Conservation (phyloP, 2,797 vertebrate genomes). For the Sylvia borin region DNA sequence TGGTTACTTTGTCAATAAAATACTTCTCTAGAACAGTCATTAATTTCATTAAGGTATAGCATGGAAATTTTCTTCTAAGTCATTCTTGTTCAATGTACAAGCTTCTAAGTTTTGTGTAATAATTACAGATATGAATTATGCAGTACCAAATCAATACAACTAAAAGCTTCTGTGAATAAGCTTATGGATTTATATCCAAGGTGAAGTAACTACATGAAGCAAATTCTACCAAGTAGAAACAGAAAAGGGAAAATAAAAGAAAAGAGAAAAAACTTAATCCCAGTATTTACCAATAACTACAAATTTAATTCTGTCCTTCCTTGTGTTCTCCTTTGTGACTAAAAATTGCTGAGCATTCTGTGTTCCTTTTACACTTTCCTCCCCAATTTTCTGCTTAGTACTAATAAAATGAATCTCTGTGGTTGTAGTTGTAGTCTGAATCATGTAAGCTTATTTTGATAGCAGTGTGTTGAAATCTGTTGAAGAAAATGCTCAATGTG, state of each 20-base stretch:
- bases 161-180: neutral
- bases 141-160: neutral
- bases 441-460: neutral
- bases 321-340: neutral
- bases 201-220: neutral
- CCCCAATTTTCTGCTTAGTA: neutral
- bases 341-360: neutral
- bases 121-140: neutral
- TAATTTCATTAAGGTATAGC: neutral
- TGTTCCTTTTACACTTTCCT: neutral
- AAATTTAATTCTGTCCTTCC: neutral
- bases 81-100: neutral
- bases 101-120: neutral
- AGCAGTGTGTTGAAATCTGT: neutral
- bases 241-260: neutral
- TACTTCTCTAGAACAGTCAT: neutral
- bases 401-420: neutral
- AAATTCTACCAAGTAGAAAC: neutral
- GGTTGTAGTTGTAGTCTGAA: neutral
- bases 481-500: neutral
- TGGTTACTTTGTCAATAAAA: conserved; percentile 16
- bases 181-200: neutral
- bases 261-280: neutral
- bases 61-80: neutral
- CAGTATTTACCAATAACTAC: neutral